Conservation (phyloP, 2,797 vertebrate genomes). For the Acrossocheilus fasciatus region DNA sequence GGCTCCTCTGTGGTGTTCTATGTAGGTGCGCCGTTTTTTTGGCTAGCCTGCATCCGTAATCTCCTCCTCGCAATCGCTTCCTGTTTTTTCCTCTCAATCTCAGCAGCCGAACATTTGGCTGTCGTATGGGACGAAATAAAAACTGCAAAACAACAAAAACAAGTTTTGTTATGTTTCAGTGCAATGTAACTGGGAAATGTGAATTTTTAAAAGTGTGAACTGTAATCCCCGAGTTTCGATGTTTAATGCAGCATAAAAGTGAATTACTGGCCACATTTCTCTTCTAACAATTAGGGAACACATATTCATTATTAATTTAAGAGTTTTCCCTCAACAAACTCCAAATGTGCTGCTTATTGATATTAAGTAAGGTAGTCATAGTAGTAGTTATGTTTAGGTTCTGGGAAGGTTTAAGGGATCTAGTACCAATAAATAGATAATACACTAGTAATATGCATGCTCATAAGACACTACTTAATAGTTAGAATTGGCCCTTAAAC, state of each 20-base stretch:
- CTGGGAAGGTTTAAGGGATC: too few species aligned
- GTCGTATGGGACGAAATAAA: slow-evolving; percentile 78
- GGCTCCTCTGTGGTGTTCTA: slow-evolving; percentile 43
- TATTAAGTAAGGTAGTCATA: too few species aligned
- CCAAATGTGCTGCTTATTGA: too few species aligned
- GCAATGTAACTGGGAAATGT: neutral
- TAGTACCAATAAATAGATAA: too few species aligned
- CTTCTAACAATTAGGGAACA: too few species aligned
- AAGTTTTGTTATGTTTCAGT: neutral
- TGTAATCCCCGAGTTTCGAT: neutral
- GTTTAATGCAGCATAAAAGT: neutral
- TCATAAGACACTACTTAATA: too few species aligned
- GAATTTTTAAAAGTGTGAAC: neutral
- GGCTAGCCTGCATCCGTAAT: slow-evolving; percentile 75
- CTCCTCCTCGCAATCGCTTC: slow-evolving; percentile 89
- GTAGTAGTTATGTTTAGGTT: too few species aligned
- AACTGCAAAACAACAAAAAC: slow-evolving; percentile 72
- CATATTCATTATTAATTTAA: too few species aligned
- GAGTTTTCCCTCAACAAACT: too few species aligned
- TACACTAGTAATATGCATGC: too few species aligned
- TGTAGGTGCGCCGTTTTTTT: slow-evolving; percentile 69
- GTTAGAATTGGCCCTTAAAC: too few species aligned
- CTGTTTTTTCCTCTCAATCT: slow-evolving; percentile 93
- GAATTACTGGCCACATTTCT: too few species aligned
- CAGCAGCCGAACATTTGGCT: slow-evolving; percentile 85